Evolutionary conservation across 2,797 vertebrate species (phyloP).

Genomic region (Miopithecus talapoin): DNA sequence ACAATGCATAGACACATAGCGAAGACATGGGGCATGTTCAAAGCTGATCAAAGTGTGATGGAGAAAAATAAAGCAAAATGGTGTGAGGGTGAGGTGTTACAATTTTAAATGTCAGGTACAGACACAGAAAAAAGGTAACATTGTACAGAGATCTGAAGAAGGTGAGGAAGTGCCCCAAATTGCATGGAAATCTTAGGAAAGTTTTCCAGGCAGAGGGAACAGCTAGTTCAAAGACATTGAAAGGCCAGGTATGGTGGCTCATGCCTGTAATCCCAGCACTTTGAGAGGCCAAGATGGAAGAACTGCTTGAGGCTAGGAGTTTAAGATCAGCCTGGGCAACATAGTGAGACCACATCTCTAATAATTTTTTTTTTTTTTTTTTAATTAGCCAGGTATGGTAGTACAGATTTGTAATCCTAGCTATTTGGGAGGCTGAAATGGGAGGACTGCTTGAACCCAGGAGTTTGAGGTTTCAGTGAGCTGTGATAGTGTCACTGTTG

Average conservation of each 20-base stretch:
- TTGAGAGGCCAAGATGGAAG: background rate
- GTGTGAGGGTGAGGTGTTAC: accelerated
- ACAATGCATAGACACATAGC: background rate
- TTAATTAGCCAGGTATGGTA: background rate
- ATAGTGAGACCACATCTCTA: background rate
- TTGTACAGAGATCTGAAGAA: background rate
- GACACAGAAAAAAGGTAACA: no score
- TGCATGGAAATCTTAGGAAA: background rate
- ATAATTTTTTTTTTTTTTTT: no score
- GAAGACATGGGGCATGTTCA: background rate
- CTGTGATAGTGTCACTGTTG: background rate
- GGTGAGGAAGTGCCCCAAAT: no score
- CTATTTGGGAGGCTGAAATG: background rate
- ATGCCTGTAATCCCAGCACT: background rate
- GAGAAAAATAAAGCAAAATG: background rate
- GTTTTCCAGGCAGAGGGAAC: background rate
- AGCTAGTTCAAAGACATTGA: background rate
- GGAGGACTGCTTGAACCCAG: background rate
- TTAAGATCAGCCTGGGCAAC: background rate
- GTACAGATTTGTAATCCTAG: background rate
- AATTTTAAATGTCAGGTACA: background rate
- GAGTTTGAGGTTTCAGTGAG: background rate
- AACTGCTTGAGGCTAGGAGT: background rate
- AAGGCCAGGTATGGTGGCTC: background rate
- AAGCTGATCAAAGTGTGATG: background rate